Evolutionary conservation across 2,113 vertebrate species (phyloP), one percentile per base, ranked within the genome.

Genomic region (Chauna torquata): DNA sequence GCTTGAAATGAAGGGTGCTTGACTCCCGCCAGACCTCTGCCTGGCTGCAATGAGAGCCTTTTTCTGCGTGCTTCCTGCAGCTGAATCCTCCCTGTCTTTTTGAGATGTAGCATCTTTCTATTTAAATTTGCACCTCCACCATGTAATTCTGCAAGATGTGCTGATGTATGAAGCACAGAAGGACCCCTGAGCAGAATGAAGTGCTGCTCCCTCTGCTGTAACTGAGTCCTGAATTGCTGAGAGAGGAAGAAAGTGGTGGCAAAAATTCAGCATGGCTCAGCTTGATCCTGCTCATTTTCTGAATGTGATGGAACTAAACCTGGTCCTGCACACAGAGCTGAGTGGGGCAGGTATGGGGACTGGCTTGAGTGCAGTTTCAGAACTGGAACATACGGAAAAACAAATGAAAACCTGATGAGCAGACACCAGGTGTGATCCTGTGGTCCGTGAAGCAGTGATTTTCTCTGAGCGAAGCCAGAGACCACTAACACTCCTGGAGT

Each of bases 121-220:
- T 96, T 87, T 95, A 91, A 94, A 94, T 92, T 38, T 91, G 32
- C 70, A 57, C 76, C 93, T 81, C 72, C 76, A 66, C 83, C 57
- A 25, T 69, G 57, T 71, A 71, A 82, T 82, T 96, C 72, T 87
- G 55, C 74, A 64, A 92, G 69, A 89, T 86, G 64, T 92, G 86
- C 91, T 94, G 89, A 89, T 87, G 77, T 71, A 77, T 20, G 18
- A 82, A 84, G 81, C 81, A 36, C 74, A 89, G 69, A 84, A 96
- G 86, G 84, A 92, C 65, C 69, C 86, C 93, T 87, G 83, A 92
- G 65, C 86, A 81, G 91, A 86, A 83, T 66, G 54, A 94, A 94
- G 91, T 93, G 87, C 80, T 81, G 1, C 71, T 82, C 45, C 75
- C 34, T 49, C 85, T 86, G 80, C 72, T 68, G 52, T 91, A 93